Conservation (phyloP, 2,797 vertebrate species). For the Microchirus variegatus region DNA sequence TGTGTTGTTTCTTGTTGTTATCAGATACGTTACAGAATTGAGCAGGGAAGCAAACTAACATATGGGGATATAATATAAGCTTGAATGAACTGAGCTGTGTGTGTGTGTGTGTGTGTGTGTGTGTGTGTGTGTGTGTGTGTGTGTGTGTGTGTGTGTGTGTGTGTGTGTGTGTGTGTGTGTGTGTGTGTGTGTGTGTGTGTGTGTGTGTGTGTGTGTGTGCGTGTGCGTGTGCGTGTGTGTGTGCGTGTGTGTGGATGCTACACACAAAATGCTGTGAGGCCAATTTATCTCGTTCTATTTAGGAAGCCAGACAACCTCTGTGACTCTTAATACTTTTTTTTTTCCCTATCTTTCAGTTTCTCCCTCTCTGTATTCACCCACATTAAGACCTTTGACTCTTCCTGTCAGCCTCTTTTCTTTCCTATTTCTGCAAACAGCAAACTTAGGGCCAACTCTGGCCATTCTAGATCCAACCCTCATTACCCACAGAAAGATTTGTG, state of each 20-base stretch:
- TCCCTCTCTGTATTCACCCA: not conserved
- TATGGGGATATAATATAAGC: slow-evolving; percentile 33
- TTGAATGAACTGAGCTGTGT: slow-evolving; percentile 28
- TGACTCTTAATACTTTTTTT: slow-evolving; percentile 5
- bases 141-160: slow-evolving; percentile 15
- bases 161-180: slow-evolving; percentile 15
- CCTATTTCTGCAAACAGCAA: slow-evolving; percentile 1
- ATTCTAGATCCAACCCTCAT: slow-evolving; percentile 16
- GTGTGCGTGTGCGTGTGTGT: slow-evolving; percentile 18
- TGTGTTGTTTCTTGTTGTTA: slow-evolving; percentile 3
- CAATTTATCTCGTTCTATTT: slow-evolving; percentile 42
- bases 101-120: slow-evolving; percentile 15
- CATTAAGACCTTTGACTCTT: slow-evolving; percentile 27
- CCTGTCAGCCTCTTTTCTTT: slow-evolving; percentile 22
- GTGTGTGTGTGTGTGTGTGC: slow-evolving; percentile 15
- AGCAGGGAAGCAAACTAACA: slow-evolving; percentile 18
- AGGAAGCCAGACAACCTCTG: slow-evolving; percentile 29
- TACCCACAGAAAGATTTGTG: slow-evolving; percentile 7
- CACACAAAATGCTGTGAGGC: slow-evolving; percentile 50
- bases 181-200: slow-evolving; percentile 15
- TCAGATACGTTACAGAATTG: slow-evolving; percentile 31
- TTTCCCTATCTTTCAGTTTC: slow-evolving; percentile 1
- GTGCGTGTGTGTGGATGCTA: slow-evolving; percentile 19
- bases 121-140: slow-evolving; percentile 15
- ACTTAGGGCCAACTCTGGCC: slow-evolving; percentile 5